Conservation (phyloP, 2,113 vertebrate genomes). For the Dasypus novemcinctus region DNA sequence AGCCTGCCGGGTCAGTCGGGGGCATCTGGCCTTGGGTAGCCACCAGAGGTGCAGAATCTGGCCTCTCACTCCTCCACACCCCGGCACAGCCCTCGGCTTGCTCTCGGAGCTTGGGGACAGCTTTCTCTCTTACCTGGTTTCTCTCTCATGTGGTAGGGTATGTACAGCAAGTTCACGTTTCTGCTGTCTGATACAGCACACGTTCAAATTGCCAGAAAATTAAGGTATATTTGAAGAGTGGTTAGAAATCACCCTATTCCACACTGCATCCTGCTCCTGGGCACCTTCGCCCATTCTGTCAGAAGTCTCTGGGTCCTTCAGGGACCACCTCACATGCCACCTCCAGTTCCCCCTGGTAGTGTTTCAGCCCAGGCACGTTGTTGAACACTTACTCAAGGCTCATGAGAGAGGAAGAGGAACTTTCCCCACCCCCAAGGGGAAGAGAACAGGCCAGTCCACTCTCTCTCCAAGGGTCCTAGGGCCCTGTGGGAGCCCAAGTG, state of each 20-base stretch:
- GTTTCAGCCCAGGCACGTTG: neutral
- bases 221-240: rapidly evolving
- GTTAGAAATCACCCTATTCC: neutral
- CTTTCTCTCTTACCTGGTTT: rapidly evolving
- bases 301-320: neutral
- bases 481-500: neutral
- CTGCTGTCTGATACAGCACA: rapidly evolving
- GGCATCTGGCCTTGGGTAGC: neutral
- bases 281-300: neutral
- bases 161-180: rapidly evolving
- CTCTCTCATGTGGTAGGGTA: neutral
- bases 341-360: neutral
- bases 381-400: neutral
- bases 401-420: neutral
- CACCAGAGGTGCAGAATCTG: rapidly evolving
- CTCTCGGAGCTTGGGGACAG: rapidly evolving
- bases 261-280: rapidly evolving
- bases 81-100: neutral
- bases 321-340: neutral
- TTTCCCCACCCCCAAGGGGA: neutral
- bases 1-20: neutral
- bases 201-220: neutral
- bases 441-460: neutral
- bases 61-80: neutral
- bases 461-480: rapidly evolving